Base-by-base conservation (phyloP, 1,140 invertebrate genomes). In the Ctenoplectra terminalis region DNA sequence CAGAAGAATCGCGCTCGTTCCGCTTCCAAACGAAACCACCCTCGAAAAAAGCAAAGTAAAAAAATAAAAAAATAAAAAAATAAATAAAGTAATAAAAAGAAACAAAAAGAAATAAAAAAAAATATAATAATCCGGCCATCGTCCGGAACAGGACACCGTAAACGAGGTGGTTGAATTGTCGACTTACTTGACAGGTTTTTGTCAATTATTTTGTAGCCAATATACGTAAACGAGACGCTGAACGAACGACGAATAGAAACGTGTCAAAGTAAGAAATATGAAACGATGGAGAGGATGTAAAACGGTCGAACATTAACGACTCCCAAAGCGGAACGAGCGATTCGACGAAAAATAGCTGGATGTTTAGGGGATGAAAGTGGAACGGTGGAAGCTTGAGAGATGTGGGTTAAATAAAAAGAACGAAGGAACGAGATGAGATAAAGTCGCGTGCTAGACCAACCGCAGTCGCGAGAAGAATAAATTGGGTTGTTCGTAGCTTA, bases 191-290 rank as follows among this genome's bases (percentile, higher is more conserved):
- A 88, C 79, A 87, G 67, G 83, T 86, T 89, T 88, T 87, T 87
- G 91, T 92, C 90, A 91, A 91, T 92, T 92, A 91, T 88, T 90
- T 89, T 85, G 66, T 90, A 90, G 82, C 82, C 84, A 81, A 87
- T 83, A 85, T 85, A 88, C 64, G 66, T 89, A 84, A 84, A 75
- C 66, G 73, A 40, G 48, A n/a, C 31, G 75, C 52, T 37, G 56
- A 43, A 61, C 13, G 34, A 31, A 58, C 43, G 66, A 56, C 26
- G 63, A 43, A 20, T 26, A n/a, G 52, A 73, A 31, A 26, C 72
- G 46, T 31, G 76, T 43, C 58, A 66, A 81, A 34, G 69, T 64
- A 43, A 48, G 31, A 72, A 50, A 50, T 40, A 43, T 34, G 34
- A 31, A 56, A 7, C 13, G 0, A 48, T 20, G 23, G 7, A 1